A percentile compares a stretch with the other conserved stretches of the same genome.
Conservation (phyloP, 2,113 vertebrate genomes). For the Ophiodon elongatus region DNA sequence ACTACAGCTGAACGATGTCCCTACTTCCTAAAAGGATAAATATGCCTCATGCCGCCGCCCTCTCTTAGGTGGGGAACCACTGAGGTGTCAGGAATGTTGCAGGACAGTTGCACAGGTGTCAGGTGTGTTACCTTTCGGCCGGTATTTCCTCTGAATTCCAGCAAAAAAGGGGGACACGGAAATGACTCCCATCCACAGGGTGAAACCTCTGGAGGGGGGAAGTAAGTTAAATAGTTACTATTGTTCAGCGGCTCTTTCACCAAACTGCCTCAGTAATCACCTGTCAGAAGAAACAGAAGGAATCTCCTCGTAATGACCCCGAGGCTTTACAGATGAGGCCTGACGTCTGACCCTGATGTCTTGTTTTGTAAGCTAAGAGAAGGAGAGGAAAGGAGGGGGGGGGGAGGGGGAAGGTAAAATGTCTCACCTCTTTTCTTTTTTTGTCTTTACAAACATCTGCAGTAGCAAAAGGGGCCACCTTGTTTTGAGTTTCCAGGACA, state of each 20-base stretch:
- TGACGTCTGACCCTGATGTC: slow-evolving; percentile 67
- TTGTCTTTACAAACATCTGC: slow-evolving; percentile 53
- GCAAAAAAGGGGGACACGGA: neutral
- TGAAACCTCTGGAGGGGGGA: neutral
- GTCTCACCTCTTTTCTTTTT: slow-evolving; percentile 16
- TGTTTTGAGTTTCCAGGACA: slow-evolving; percentile 82
- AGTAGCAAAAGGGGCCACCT: slow-evolving; percentile 63
- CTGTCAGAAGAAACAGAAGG: slow-evolving; percentile 77
- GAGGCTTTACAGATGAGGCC: slow-evolving; percentile 56
- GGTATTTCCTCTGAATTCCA: slow-evolving; percentile 52
- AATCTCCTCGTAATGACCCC: slow-evolving; percentile 69
- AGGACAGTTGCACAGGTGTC: slow-evolving; percentile 70
- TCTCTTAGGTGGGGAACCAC: neutral
- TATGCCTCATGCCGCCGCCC: neutral
- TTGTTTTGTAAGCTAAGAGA: slow-evolving; percentile 75
- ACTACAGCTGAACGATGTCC: neutral
- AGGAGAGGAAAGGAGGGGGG: neutral
- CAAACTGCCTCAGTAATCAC: slow-evolving; percentile 55
- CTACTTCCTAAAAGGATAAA: neutral
- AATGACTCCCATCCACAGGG: slow-evolving; percentile 39
- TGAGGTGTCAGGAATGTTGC: slow-evolving; percentile 51
- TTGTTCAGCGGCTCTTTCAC: slow-evolving; percentile 56
- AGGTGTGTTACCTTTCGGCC: slow-evolving; percentile 60
- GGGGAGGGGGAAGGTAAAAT: neutral
- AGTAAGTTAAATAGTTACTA: slow-evolving; percentile 44